Base-by-base conservation (phyloP, 64 coral and sea anemone genomes). In the Orbicella faveolata region DNA sequence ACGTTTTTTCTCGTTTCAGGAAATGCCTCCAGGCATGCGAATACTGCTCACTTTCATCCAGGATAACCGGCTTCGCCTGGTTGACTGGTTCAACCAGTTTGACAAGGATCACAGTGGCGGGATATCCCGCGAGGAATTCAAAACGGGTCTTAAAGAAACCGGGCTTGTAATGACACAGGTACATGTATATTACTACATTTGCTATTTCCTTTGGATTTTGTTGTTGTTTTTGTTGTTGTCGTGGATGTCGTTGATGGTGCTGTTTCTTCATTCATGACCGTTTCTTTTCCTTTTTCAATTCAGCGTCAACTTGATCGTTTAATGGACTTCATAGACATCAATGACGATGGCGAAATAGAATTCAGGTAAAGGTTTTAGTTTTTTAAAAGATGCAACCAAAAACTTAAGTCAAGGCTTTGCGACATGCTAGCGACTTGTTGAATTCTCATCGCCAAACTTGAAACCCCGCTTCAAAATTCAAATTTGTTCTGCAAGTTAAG, bases 31-130 rank as follows among this genome's bases (percentile, higher is more conserved):
- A 5, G 93, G 94, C 14, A 98, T 98, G 96, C 93, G 90, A 17
- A 98, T 98, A 37, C 61, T 98, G 6, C 81, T 98, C 51, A 79
- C 79, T 84, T 98, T 98, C 65, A 95, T 98, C 59, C 78, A 90
- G 75, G 96, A 95, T 73, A 98, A 98, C 89, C 94, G 92, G 41
- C 87, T 98, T 57, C 90, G 96, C 76, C 66, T 98, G 73, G 82
- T 98, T 93, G 96, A 98, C 79, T 98, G 96, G 96, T 98, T 98
- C 86, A 92, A 95, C 84, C 96, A 95, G 73, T 93, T 98, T 93
- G 96, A 98, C 86, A 98, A 98, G 82, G 96, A 98, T 61, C 93
- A 89, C n/a, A 98, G 96, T 87, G 96, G 96, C 73, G 96, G 94
- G 37, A 98, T 98, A 25, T 95, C 93, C 12, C 87, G 94, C 66